Conservation (phyloP, 2,797 vertebrate species). For the Acanthopagrus latus region DNA sequence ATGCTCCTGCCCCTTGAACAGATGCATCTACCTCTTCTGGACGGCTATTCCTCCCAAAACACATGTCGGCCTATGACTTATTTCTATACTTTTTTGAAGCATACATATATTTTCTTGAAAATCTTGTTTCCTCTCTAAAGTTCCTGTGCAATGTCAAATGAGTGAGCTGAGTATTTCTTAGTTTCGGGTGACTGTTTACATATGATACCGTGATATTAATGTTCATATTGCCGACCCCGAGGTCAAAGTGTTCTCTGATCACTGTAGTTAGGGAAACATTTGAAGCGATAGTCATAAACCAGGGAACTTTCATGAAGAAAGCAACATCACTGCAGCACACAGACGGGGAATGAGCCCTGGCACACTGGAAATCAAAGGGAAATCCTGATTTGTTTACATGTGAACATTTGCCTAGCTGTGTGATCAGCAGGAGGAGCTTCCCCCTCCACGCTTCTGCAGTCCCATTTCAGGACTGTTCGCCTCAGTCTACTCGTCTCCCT, state of each 20-base stretch:
- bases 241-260: neutral
- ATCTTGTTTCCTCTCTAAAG: too few relatives aligned
- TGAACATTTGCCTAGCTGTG: conserved; percentile 78
- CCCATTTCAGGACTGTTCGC: conserved; percentile 37
- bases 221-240: too few relatives aligned
- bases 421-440: conserved; percentile 1
- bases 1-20: neutral
- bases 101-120: too few relatives aligned
- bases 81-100: too few relatives aligned
- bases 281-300: neutral
- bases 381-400: conserved; percentile 34
- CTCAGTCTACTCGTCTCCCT: conserved; percentile 50
- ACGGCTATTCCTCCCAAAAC: too few relatives aligned
- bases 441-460: conserved; percentile 13
- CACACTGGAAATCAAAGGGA: neutral
- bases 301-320: neutral
- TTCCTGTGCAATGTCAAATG: too few relatives aligned
- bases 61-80: too few relatives aligned
- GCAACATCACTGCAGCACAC: too few relatives aligned
- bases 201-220: neutral
- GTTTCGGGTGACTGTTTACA: neutral
- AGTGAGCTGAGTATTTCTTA: too few relatives aligned
- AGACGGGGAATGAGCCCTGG: too few relatives aligned
- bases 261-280: neutral
- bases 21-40: too few relatives aligned